Evolutionary conservation across 2,888 invertebrate genomes (phyloP), one percentile per base, ranked within the genome.

Genomic region (Nesidiocoris tenuis): DNA sequence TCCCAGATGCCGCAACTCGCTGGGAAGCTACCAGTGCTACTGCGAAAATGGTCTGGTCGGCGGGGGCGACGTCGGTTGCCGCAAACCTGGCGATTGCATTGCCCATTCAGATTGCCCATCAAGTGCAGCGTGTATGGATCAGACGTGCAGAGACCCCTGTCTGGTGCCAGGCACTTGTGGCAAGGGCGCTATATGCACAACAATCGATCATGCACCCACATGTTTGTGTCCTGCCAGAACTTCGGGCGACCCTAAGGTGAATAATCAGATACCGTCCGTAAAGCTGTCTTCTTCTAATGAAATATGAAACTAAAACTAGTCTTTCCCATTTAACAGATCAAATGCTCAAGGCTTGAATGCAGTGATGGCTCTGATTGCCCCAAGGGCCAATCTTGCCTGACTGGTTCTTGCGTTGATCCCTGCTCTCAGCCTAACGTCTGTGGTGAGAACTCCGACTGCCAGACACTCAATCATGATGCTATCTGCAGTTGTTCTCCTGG

Each of bases 401-500:
- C 91, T 83, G 88, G 91, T 67, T 90, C 90, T 82, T 95, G 95
- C 82, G 87, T 90, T 77, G 90, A 95, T 84, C 92, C 95, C 1
- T 96, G 95, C 81, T 87, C 88, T 9, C 85, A 94, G 77, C 87
- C 90, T 0, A 92, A 94, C 79, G 92, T 93, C 0, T 95, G 95
- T 81, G 95, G 95, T 0, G 87, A 88, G 78, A 90, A 91, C 82
- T 91, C 94, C 0, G 87, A 89, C 76, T 95, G 95, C 82, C 84
- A 87, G 1, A 87, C 93, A 0, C 86, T 87, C 79, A 92, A 92
- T 83, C 95, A 95, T 81, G 88, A 91, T 65, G 92, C 92, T 0
- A 86, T 92, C 55, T 96, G 96, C 82, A 87, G 89, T n/a, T 96
- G 96, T 82, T 87, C 90, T 80, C 87, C 92, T 22, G 95, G 95